These are phyloP conservation scores for Stegostoma tigrinum DNA, from an alignment of 2,113 vertebrate species.

Conservation along the genomic window DNA sequence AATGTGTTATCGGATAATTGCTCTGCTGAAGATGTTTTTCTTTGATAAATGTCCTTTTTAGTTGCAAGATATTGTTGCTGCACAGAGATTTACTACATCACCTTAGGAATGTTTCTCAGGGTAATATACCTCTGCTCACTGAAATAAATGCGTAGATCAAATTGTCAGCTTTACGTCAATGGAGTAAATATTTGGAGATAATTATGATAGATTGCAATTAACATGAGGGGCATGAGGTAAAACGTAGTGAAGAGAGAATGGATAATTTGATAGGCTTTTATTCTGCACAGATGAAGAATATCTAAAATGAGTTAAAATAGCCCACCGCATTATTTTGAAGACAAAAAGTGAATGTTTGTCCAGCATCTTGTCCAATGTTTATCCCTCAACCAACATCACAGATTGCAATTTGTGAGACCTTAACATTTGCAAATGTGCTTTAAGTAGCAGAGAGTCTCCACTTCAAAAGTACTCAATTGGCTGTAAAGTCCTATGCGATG, in stretches of 20 bases:
- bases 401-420: neutral
- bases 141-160: neutral
- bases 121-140: neutral
- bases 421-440: neutral
- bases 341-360: neutral
- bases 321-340: neutral
- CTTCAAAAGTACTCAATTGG: neutral
- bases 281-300: neutral
- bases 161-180: neutral
- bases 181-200: neutral
- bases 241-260: neutral
- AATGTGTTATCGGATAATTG: neutral
- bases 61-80: neutral
- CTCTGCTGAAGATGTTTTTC: neutral
- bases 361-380: neutral
- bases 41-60: neutral
- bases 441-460: neutral
- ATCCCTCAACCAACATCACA: neutral
- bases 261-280: neutral
- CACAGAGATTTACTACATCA: neutral
- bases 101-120: neutral
- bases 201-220: neutral
- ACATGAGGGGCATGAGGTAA: neutral
- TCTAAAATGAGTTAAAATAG: neutral
- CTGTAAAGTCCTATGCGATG: neutral